phyloP scores from a whole-genome alignment of 2,888 invertebrate genomes.

The Pherbina coryleti region DNA sequence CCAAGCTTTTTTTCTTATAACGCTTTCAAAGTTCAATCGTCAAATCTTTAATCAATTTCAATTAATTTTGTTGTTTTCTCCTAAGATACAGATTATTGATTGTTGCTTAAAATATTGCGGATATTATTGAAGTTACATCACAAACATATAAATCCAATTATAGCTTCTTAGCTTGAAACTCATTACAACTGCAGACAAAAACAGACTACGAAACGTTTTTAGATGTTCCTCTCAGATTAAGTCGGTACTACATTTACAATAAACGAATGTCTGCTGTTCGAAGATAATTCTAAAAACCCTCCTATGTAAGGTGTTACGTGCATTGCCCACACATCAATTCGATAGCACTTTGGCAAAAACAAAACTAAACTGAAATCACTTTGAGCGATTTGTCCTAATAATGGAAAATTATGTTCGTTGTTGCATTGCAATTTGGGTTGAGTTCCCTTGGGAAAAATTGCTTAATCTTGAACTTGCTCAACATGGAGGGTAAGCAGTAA shows the following conservation, averaged over 20 bases:
- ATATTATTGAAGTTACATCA: neutral
- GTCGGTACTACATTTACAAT: neutral
- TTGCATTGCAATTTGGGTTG: conserved; percentile 8
- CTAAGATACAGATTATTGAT: no score
- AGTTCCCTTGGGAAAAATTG: conserved; percentile 16
- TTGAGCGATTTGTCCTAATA: conserved; percentile 62
- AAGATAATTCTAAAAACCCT: neutral
- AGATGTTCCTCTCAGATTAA: neutral
- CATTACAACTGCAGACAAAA: neutral
- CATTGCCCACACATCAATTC: neutral
- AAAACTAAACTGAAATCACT: conserved; percentile 61
- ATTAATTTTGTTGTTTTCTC: neutral
- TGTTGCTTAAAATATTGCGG: no score
- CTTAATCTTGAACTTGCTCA: neutral
- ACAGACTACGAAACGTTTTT: neutral
- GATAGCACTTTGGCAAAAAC: conserved; percentile 6
- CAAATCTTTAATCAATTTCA: neutral
- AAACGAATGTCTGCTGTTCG: neutral
- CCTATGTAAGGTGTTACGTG: neutral
- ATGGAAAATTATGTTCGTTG: conserved; percentile 58
- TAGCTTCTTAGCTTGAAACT: neutral
- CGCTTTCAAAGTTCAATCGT: neutral
- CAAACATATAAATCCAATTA: conserved; percentile 13
- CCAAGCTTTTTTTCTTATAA: no score
- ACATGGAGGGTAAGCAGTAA: neutral